Percentiles rank a stretch among this genome's conserved stretches.
Evolutionary conservation across 2,888 invertebrate species (phyloP).

Genomic region (Lasioglossum vierecki): DNA sequence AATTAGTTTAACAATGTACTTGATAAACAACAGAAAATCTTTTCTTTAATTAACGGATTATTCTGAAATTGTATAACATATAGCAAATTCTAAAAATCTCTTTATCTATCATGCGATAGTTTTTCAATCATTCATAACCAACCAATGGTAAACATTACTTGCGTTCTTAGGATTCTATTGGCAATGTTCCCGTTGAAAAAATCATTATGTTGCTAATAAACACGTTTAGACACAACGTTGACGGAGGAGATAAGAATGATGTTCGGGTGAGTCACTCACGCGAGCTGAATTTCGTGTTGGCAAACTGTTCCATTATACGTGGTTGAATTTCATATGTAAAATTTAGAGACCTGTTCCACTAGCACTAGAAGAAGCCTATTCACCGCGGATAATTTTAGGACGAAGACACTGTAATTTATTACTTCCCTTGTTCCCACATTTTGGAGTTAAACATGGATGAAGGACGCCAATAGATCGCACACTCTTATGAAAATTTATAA

Average conservation of each 20-base stretch:
- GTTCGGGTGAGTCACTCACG: constrained; percentile 25
- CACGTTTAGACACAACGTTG: constrained; percentile 7
- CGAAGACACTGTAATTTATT: not conserved
- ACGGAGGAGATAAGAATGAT: constrained; percentile 24
- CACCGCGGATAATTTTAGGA: constrained; percentile 6
- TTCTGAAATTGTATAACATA: not conserved
- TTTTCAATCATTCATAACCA: constrained; percentile 1
- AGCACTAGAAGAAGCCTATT: not conserved
- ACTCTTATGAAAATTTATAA: not conserved
- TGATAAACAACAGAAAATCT: no score
- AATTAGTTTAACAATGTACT: no score
- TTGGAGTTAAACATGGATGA: not conserved
- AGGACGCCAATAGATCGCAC: not conserved
- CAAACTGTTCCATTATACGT: constrained; percentile 17
- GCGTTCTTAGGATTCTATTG: not conserved
- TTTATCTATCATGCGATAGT: not conserved
- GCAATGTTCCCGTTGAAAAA: not conserved
- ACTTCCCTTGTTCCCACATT: not conserved
- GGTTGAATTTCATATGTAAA: not conserved
- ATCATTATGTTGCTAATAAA: constrained; percentile 12
- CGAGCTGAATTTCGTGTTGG: constrained; percentile 16
- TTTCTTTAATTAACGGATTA: no score
- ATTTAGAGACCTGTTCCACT: not conserved
- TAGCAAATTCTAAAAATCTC: not conserved
- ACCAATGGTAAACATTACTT: not conserved